Percentiles rank a stretch among this genome's conserved stretches.
Evolutionary conservation across 2,797 vertebrate genomes (phyloP).

Genomic region (Diplodus sargus): DNA sequence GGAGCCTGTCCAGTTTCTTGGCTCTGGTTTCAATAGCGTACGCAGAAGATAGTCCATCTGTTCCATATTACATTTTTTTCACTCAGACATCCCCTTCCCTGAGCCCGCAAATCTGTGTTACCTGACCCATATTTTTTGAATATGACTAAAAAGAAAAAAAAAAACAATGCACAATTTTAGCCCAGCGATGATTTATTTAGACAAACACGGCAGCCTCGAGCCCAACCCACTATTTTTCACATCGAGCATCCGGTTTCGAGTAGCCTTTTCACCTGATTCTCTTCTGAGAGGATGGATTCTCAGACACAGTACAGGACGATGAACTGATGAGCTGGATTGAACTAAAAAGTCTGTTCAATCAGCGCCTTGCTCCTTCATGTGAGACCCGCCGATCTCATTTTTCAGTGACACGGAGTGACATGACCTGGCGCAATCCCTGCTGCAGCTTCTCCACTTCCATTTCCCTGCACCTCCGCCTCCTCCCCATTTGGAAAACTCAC

Average conservation of each 20-base stretch:
- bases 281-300: not conserved
- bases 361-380: conserved; percentile 15
- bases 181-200: not conserved
- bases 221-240: not conserved
- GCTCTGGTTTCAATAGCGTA: conserved; percentile 53
- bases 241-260: conserved; percentile 5
- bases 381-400: conserved; percentile 54
- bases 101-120: conserved; percentile 44
- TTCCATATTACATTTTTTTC: conserved; percentile 60
- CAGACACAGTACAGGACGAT: not conserved
- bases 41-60: conserved; percentile 63
- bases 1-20: conserved; percentile 56
- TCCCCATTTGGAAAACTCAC: conserved; percentile 55
- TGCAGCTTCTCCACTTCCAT: conserved; percentile 45
- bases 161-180: not conserved
- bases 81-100: conserved; percentile 24
- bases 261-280: not conserved
- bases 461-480: conserved; percentile 44
- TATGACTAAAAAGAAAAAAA: conserved; percentile 7
- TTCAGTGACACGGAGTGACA: conserved; percentile 50
- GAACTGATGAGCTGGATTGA: not conserved
- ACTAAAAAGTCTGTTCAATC: conserved; percentile 19
- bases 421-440: conserved; percentile 52
- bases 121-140: conserved; percentile 51
- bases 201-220: not conserved